These are phyloP conservation scores for Lottia gigantea DNA, from an alignment of 2,888 invertebrate genomes.

Conservation along the genomic window DNA sequence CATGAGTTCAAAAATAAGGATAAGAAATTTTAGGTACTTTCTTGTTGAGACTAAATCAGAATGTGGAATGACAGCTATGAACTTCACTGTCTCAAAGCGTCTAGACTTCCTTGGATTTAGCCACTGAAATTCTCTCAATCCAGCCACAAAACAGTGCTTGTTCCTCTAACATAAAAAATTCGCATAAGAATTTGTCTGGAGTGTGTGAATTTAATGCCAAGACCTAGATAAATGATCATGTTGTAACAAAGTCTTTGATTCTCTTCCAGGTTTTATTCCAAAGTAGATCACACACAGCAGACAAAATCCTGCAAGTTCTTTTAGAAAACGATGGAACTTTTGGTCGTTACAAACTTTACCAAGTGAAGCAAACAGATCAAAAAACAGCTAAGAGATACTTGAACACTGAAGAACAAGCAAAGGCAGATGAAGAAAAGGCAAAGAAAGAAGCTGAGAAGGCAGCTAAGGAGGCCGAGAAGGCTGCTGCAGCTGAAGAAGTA, in stretches of 20 bases:
- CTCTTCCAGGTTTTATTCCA: neutral
- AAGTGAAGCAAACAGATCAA: neutral
- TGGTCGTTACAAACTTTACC: neutral
- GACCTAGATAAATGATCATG: too few species aligned
- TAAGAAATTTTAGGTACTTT: too few species aligned
- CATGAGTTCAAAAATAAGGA: too few species aligned
- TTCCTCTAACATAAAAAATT: too few species aligned
- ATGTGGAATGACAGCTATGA: too few species aligned
- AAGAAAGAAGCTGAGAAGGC: conserved; percentile 7
- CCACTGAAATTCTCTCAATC: too few species aligned
- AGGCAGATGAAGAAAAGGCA: conserved; percentile 1
- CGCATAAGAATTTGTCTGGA: too few species aligned
- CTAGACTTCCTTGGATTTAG: too few species aligned
- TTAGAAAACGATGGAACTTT: neutral
- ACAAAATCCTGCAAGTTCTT: neutral
- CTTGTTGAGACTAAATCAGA: too few species aligned
- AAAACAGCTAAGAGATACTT: neutral
- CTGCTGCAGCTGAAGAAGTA: neutral
- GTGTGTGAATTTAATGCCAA: too few species aligned
- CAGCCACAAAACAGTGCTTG: too few species aligned
- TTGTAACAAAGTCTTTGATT: neutral
- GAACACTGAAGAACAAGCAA: neutral
- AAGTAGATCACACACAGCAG: neutral
- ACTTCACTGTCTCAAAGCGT: too few species aligned
- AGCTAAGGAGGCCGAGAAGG: neutral